phyloP scores from a whole-genome alignment of 2,113 vertebrate species.

The human region GRCh38 chr6:2491501-2492000 shows the following conservation, averaged over 20 bases:
- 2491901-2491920: background rate
- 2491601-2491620: background rate
- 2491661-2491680: background rate
- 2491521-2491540: background rate
- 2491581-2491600: conserved; percentile 5
- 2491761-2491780: background rate
- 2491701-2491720: background rate
- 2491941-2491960: background rate
- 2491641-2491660: background rate
- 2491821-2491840: background rate
- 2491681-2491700: background rate
- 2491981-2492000: background rate
- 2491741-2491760: background rate
- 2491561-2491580: background rate
- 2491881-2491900: background rate
- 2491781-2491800: background rate
- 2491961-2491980: background rate
- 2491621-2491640: background rate
- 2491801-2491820: background rate
- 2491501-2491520: too few species aligned
- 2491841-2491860: background rate
- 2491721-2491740: conserved; percentile 1
- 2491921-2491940: background rate
- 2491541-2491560: background rate
- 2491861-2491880: background rate